Evolutionary conservation across 2,113 vertebrate species (phyloP).

Genomic region (Labeo catla): DNA sequence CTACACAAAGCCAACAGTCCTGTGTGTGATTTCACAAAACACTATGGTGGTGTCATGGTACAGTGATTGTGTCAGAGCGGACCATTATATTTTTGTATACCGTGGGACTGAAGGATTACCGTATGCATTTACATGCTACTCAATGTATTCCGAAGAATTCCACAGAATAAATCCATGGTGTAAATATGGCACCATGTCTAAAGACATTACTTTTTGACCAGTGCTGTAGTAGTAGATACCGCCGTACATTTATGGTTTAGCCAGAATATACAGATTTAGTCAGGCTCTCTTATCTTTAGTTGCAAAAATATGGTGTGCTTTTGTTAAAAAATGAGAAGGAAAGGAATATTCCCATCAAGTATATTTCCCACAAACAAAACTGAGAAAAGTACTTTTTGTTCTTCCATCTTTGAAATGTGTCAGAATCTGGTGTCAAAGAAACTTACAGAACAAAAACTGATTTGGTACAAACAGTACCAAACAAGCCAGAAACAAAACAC

Average conservation of each 20-base stretch:
- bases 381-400: not conserved
- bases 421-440: not conserved
- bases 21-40: not conserved
- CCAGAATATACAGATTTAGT: not conserved
- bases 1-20: conserved; percentile 7
- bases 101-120: not conserved
- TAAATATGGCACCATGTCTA: conserved; percentile 18
- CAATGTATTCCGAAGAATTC: not conserved
- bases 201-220: not conserved
- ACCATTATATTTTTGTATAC: not conserved
- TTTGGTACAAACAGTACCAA: not conserved
- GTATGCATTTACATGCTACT: not conserved
- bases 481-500: not conserved
- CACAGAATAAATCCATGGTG: not conserved
- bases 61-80: not conserved
- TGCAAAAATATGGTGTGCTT: not conserved
- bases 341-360: not conserved
- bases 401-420: not conserved
- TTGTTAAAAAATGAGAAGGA: not conserved
- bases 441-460: not conserved
- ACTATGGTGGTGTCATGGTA: not conserved
- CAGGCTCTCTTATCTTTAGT: not conserved
- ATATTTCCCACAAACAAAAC: not conserved
- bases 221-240: not conserved
- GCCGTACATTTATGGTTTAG: not conserved